phyloP scores from a whole-genome alignment of 2,113 vertebrate species.

The Mola mola region DNA sequence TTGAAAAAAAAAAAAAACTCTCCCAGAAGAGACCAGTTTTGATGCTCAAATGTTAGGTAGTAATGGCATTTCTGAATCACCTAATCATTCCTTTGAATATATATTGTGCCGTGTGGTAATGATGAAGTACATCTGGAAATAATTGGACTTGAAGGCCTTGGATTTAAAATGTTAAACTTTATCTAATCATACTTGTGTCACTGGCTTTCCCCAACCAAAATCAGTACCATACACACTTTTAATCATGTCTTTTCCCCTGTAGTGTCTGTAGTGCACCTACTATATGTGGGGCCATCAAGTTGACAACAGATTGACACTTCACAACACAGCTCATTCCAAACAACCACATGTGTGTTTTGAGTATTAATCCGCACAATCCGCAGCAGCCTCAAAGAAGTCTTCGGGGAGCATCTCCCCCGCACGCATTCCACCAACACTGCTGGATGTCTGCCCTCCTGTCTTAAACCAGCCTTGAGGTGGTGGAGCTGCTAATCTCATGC shows the following conservation, averaged over 20 bases:
- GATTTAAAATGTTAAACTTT: too few species aligned
- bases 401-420: slow-evolving; percentile 63
- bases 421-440: slow-evolving; percentile 71
- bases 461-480: slow-evolving; percentile 75
- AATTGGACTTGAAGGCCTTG: too few species aligned
- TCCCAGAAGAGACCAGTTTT: too few species aligned
- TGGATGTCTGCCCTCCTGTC: slow-evolving; percentile 66
- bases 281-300: slow-evolving; percentile 42
- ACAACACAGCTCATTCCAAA: slow-evolving; percentile 52
- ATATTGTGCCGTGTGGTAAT: background rate
- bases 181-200: too few species aligned
- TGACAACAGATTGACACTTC: slow-evolving; percentile 59
- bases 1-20: too few species aligned
- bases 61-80: background rate
- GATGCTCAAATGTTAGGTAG: too few species aligned
- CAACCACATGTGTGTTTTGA: slow-evolving; percentile 46
- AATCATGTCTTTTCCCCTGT: background rate
- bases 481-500: slow-evolving; percentile 65
- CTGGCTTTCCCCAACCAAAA: too few species aligned
- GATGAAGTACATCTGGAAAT: too few species aligned
- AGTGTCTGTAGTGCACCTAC: background rate
- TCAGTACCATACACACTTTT: too few species aligned
- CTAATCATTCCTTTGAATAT: background rate
- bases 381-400: slow-evolving; percentile 67
- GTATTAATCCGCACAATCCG: slow-evolving; percentile 62